Conservation (phyloP, 2,113 vertebrate species). For the Uria lomvia region DNA sequence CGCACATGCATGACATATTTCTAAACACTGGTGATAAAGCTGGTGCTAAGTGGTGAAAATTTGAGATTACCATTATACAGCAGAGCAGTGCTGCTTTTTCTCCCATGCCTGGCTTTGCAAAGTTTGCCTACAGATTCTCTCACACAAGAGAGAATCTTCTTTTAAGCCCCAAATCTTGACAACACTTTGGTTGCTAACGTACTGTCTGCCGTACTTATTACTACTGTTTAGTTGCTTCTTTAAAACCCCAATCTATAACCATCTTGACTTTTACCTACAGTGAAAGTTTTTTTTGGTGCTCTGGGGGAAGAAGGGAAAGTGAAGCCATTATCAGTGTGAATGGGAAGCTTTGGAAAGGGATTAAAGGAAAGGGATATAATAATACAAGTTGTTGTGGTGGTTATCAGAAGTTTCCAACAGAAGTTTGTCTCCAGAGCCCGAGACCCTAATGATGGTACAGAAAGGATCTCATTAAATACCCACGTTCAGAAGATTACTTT, state of each 20-base stretch:
- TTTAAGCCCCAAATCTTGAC: background rate
- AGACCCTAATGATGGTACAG: background rate
- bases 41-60: background rate
- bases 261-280: background rate
- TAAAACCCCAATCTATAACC: background rate
- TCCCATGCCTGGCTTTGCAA: background rate
- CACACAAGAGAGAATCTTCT: background rate
- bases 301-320: background rate
- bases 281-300: background rate
- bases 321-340: background rate
- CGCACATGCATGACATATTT: background rate
- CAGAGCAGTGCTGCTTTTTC: background rate
- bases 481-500: background rate
- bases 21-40: background rate
- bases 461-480: background rate
- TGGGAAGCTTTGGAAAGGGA: background rate
- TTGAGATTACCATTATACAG: background rate
- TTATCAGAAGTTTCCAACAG: background rate
- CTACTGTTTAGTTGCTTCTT: background rate
- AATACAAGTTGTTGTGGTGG: background rate
- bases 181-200: background rate
- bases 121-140: background rate
- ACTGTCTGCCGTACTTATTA: background rate
- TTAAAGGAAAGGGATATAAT: background rate
- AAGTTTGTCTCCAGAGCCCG: background rate